Evolutionary conservation across 1,140 invertebrate species (phyloP).

Genomic region (Drosophila tsacasi): DNA sequence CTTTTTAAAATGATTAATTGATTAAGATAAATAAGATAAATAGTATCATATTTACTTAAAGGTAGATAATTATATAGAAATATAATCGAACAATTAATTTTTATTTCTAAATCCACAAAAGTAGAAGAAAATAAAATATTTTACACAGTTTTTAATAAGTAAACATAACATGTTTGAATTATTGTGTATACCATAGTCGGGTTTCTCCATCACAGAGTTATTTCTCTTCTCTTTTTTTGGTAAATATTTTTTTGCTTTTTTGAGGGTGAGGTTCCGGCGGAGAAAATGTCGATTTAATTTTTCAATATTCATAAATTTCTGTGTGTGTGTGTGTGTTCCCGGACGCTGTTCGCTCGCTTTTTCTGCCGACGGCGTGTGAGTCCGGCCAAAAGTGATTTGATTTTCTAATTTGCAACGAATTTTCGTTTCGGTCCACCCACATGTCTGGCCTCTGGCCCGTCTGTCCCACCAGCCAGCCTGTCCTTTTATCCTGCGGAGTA

Average conservation of each 20-base stretch:
- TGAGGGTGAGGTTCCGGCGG: slow-evolving; percentile 22
- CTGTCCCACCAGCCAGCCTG: slow-evolving; percentile 2
- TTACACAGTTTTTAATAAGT: background rate
- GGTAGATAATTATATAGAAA: background rate
- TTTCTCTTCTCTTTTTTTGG: slow-evolving; percentile 30
- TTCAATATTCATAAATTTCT: slow-evolving; percentile 80
- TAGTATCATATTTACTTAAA: background rate
- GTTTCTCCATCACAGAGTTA: background rate
- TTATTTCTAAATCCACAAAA: background rate
- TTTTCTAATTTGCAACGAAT: slow-evolving; percentile 77
- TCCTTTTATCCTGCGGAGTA: slow-evolving; percentile 8
- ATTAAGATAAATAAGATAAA: background rate
- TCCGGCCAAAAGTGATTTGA: slow-evolving; percentile 71
- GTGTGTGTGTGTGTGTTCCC: slow-evolving; percentile 18
- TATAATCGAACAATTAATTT: background rate
- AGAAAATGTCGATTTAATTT: slow-evolving; percentile 77
- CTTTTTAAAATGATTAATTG: background rate
- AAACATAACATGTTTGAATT: background rate
- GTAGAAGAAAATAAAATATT: background rate
- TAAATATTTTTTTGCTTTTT: slow-evolving; percentile 2
- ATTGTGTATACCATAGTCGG: background rate
- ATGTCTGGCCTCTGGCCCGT: slow-evolving; percentile 40
- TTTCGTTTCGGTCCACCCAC: slow-evolving; percentile 28
- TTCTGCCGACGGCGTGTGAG: slow-evolving; percentile 58
- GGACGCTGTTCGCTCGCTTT: background rate